Percentiles rank a stretch among this genome's conserved stretches.
Evolutionary conservation across 2,888 invertebrate species (phyloP).

Genomic region (Drosophila limbata): DNA sequence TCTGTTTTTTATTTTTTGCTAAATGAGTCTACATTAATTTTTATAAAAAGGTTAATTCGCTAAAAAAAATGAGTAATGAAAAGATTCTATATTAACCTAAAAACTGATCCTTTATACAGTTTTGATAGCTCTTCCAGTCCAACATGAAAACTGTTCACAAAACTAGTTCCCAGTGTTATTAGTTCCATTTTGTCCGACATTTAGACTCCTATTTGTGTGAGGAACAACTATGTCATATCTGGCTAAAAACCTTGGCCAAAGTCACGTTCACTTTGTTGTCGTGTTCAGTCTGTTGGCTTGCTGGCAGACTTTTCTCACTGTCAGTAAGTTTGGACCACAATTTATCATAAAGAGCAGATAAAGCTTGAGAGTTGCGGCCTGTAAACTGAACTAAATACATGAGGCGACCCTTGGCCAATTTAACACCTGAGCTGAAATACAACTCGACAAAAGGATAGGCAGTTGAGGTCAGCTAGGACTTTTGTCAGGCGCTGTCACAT

Average conservation of each 20-base stretch:
- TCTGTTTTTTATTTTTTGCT: too few relatives aligned
- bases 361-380: constrained; percentile 37
- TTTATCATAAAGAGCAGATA: constrained; percentile 64
- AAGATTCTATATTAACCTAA: neutral
- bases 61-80: neutral
- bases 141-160: neutral
- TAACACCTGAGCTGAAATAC: constrained; percentile 18
- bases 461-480: constrained; percentile 20
- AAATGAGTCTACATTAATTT: too few relatives aligned
- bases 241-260: constrained; percentile 1
- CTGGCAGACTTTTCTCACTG: constrained; percentile 41
- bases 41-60: too few relatives aligned
- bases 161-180: neutral
- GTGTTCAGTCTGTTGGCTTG: constrained; percentile 39
- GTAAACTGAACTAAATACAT: constrained; percentile 46
- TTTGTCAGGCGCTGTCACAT: constrained; percentile 46
- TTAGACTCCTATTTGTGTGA: neutral
- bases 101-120: neutral
- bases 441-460: constrained; percentile 12
- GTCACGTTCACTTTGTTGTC: constrained; percentile 43
- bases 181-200: neutral
- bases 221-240: constrained; percentile 1
- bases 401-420: constrained; percentile 33
- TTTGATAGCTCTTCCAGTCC: neutral
- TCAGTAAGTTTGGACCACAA: constrained; percentile 46